Evolutionary conservation across 2,797 vertebrate genomes (phyloP).

Genomic region (Corythornis leucogaster): DNA sequence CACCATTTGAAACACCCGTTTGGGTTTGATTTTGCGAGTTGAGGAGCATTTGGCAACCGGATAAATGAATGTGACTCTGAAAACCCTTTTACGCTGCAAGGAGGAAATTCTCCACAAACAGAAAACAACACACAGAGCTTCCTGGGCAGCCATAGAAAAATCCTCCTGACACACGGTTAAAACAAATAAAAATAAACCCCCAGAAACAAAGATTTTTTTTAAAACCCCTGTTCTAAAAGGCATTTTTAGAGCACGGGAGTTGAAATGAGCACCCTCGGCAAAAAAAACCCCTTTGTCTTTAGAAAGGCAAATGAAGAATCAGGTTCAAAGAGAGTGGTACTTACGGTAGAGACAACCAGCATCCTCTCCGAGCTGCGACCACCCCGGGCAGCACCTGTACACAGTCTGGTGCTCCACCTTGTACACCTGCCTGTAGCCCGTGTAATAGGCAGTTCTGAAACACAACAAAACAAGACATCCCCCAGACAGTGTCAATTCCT

Average conservation of each 20-base stretch:
- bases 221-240: rapidly evolving
- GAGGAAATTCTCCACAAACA: not conserved
- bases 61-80: not conserved
- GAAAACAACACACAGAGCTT: not conserved
- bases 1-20: not conserved
- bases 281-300: too few relatives aligned
- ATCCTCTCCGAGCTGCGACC: constrained; percentile 86
- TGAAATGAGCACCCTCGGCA: not conserved
- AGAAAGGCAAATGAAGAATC: not conserved
- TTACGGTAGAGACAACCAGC: constrained; percentile 91
- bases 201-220: not conserved
- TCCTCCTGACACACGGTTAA: not conserved
- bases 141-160: not conserved
- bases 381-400: constrained; percentile 90
- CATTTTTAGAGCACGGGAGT: not conserved
- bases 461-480: not conserved
- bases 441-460: constrained; percentile 88
- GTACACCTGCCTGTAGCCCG: constrained; percentile 88
- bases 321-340: constrained; percentile 21
- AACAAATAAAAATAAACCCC: not conserved
- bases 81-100: not conserved
- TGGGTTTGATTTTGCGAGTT: not conserved
- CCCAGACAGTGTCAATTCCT: not conserved
- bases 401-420: constrained; percentile 78
- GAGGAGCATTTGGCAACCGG: not conserved